Conservation (phyloP, 2,888 invertebrate species). For the Cheilosia variabilis region DNA sequence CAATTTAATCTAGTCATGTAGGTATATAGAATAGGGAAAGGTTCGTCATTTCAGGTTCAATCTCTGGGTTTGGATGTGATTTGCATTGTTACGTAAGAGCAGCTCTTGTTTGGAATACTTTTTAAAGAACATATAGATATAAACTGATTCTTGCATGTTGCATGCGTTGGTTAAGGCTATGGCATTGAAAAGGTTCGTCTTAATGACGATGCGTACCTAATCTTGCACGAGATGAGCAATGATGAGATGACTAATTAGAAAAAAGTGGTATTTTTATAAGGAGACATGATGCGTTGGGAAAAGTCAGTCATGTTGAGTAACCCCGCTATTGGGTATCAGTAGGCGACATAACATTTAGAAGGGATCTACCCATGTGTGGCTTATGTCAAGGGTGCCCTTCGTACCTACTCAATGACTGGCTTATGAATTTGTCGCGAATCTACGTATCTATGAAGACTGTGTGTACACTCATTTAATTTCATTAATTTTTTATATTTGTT, state of each 20-base stretch:
- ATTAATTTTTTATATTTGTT: too few species aligned
- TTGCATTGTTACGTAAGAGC: conserved; percentile 23
- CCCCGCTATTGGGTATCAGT: neutral
- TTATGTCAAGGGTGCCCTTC: too few species aligned
- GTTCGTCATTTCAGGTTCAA: conserved; percentile 46
- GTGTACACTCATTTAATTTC: too few species aligned
- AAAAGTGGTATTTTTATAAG: neutral
- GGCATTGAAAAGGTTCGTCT: conserved; percentile 23
- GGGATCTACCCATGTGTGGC: too few species aligned
- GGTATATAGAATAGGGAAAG: conserved; percentile 33
- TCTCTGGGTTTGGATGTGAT: conserved; percentile 9
- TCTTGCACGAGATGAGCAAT: neutral
- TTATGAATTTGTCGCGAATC: too few species aligned
- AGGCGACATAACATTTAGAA: too few species aligned
- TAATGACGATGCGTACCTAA: neutral
- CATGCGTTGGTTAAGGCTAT: conserved; percentile 17
- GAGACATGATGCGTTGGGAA: neutral
- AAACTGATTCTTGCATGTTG: too few species aligned
- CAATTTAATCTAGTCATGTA: conserved; percentile 52
- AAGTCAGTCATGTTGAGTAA: neutral
- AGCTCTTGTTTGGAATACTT: neutral
- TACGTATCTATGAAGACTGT: too few species aligned
- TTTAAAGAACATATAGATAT: neutral
- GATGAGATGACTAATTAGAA: conserved; percentile 13
- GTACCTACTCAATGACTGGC: too few species aligned